A percentile compares a stretch with the other conserved stretches of the same genome.
These are phyloP conservation scores for Lordiphosa andalusiaca DNA, from an alignment of 2,888 invertebrate genomes.

Conservation along the genomic window DNA sequence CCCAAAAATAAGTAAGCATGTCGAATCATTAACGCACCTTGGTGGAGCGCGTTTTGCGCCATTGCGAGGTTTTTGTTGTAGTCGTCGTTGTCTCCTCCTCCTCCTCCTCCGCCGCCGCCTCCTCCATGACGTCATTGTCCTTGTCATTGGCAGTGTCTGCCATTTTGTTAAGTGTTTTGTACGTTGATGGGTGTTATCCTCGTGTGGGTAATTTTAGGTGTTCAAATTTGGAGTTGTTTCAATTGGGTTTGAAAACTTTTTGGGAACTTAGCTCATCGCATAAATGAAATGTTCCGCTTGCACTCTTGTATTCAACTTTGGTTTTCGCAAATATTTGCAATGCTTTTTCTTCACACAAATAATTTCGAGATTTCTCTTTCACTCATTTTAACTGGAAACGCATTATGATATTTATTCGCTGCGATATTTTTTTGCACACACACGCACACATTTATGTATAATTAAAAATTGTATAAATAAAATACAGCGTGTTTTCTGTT, in stretches of 20 bases:
- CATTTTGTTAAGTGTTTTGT: constrained; percentile 54
- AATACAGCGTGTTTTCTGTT: constrained; percentile 6
- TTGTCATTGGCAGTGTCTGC: constrained; percentile 66
- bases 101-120: constrained; percentile 56
- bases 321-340: constrained; percentile 35
- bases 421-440: constrained; percentile 30
- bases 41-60: constrained; percentile 73
- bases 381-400: constrained; percentile 51
- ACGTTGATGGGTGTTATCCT: constrained; percentile 48
- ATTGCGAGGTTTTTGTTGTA: constrained; percentile 68
- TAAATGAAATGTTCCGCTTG: constrained; percentile 37
- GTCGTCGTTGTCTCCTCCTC: constrained; percentile 36
- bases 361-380: constrained; percentile 35
- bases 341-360: constrained; percentile 33
- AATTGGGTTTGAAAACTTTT: constrained; percentile 30
- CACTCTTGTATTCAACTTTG: constrained; percentile 35
- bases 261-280: constrained; percentile 55
- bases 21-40: constrained; percentile 44
- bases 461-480: constrained; percentile 6
- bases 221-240: constrained; percentile 34
- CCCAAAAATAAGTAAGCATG: not conserved
- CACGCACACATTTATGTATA: constrained; percentile 3
- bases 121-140: constrained; percentile 50
- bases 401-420: constrained; percentile 48
- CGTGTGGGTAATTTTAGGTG: constrained; percentile 14